Conservation (phyloP, 1,140 invertebrate species). For the Hyphantria cunea region DNA sequence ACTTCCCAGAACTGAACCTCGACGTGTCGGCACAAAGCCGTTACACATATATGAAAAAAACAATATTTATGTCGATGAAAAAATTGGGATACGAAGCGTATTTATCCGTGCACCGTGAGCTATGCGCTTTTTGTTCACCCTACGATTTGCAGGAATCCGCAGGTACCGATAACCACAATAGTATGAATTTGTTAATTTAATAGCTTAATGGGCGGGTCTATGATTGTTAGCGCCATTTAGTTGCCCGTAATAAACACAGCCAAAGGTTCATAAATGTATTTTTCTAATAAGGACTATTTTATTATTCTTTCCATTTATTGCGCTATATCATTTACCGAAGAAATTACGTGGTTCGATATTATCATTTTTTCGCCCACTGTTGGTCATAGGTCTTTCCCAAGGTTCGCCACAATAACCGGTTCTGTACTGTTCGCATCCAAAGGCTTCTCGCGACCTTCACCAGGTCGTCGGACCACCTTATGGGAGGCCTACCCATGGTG, state of each 20-base stretch:
- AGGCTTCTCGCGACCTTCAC: no score
- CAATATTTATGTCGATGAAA: conserved; percentile 78
- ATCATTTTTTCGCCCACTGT: no score
- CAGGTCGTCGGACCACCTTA: no score
- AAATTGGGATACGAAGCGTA: conserved; percentile 71
- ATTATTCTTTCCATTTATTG: no score
- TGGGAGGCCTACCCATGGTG: no score
- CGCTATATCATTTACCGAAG: no score
- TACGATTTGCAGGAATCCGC: conserved; percentile 70
- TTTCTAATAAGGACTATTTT: not conserved
- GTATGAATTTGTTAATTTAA: conserved; percentile 66
- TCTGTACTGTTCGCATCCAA: no score
- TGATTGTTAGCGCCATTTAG: conserved; percentile 34
- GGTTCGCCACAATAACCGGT: no score
- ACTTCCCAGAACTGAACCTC: conserved; percentile 72
- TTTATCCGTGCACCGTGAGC: conserved; percentile 71
- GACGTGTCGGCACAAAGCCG: conserved; percentile 72
- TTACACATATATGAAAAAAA: conserved; percentile 77
- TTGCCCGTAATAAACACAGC: not conserved
- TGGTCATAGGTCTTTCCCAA: no score
- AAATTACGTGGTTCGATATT: no score
- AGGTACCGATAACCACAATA: conserved; percentile 52
- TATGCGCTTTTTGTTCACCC: conserved; percentile 68
- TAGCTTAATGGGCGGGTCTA: conserved; percentile 44
- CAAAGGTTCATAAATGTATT: not conserved